phyloP scores from a whole-genome alignment of 2,888 invertebrate genomes.

The Helleia helle region DNA sequence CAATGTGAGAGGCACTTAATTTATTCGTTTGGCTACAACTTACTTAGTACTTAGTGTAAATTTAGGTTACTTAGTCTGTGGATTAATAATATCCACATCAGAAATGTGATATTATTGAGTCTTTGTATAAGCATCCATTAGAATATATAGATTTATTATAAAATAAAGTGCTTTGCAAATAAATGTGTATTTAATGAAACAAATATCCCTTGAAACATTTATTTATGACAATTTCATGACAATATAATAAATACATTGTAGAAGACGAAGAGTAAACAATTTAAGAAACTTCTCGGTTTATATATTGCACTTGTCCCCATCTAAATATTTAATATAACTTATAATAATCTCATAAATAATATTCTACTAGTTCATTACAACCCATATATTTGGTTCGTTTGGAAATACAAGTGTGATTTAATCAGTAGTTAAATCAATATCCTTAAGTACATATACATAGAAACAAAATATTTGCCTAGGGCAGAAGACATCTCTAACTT shows the following conservation, averaged over 20 bases:
- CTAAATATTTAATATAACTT: too few relatives aligned
- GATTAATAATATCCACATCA: conserved; percentile 80
- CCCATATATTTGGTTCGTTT: too few relatives aligned
- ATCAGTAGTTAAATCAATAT: too few relatives aligned
- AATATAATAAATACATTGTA: background rate
- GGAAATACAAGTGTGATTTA: too few relatives aligned
- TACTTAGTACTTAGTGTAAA: conserved; percentile 47
- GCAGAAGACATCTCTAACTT: too few relatives aligned
- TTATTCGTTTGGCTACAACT: conserved; percentile 21
- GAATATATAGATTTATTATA: conserved; percentile 31
- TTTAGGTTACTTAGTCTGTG: conserved; percentile 45
- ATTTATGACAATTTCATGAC: background rate
- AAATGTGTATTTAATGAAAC: conserved; percentile 13
- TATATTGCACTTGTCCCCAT: too few relatives aligned
- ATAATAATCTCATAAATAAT: too few relatives aligned
- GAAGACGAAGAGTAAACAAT: too few relatives aligned
- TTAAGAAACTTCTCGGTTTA: too few relatives aligned
- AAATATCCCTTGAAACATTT: background rate
- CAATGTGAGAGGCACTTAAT: conserved; percentile 20
- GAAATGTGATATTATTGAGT: conserved; percentile 82
- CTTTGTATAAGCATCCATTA: conserved; percentile 67
- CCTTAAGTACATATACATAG: too few relatives aligned
- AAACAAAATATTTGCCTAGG: too few relatives aligned
- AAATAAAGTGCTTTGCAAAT: conserved; percentile 27
- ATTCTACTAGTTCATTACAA: too few relatives aligned